Base-by-base conservation (phyloP, 2,113 vertebrate genomes). In the Menura novaehollandiae region DNA sequence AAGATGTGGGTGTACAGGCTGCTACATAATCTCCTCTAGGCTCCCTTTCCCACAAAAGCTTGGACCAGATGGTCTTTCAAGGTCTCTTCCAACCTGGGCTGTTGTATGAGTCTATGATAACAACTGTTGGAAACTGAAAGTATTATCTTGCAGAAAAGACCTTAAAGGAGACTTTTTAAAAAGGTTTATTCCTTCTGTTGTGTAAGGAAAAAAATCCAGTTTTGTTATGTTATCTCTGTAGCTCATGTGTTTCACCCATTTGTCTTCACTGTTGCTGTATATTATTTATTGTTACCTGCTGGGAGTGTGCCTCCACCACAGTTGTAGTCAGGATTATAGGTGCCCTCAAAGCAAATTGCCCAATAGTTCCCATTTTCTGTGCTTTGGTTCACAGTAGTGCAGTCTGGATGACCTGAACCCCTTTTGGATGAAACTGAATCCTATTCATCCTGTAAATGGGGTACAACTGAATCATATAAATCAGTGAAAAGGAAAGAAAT, bases 371-470 rank as follows among this genome's bases (percentile, higher is more conserved):
- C 39, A 86, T 88, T 90, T 69, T 80, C 79, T 80, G 64, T 62
- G 26, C 37, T 93, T 92, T 69, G 60, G 24, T 71, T 89, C 86
- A 69, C 51, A 73, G 76, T 16, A 43, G 30, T 78, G 44, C 41
- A 52, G 41, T 35, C 78, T 91, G 56, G 13, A 47, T 59, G 76
- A 95, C 73, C 86, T 59, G 58, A 92, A 71, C 60, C 47, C 24
- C 63, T 95, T 92, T 63, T 3, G 11, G 51, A 74, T 68, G 86
- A 92, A 93, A 92, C 68, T n/a, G 52, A 79, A 94, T 81, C 80
- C 76, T 83, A 26, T 80, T 94, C 72, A 80, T 69, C 67, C 88
- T 86, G 46, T 86, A 95, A 94, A 93, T 53, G 85, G 37, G 75
- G 84, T 85, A 32, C 46, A 93, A 90, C 78, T 76, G 71, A 85